Conservation (phyloP, 2,113 vertebrate species). For the Macroglossus sobrinus region DNA sequence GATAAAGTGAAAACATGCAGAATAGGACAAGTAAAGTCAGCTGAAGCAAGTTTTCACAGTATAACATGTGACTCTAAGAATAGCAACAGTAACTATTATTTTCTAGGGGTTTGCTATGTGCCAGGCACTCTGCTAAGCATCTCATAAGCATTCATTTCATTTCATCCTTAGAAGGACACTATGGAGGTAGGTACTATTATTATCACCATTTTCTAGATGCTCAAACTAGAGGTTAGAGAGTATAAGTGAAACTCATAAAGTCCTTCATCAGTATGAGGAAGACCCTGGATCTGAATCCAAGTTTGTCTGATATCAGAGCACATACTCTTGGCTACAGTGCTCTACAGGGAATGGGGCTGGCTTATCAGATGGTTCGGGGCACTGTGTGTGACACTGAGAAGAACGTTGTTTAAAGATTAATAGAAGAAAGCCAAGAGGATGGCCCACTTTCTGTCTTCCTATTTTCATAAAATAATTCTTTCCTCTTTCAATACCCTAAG, state of each 20-base stretch:
- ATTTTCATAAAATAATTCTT: background rate
- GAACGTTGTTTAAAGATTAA: background rate
- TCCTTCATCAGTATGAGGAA: background rate
- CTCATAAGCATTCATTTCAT: background rate
- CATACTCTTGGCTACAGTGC: background rate
- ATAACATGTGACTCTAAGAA: background rate
- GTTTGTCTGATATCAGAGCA: background rate
- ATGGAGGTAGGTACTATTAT: background rate
- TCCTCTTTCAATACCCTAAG: background rate
- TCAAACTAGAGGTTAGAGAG: background rate
- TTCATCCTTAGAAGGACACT: background rate
- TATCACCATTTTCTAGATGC: background rate
- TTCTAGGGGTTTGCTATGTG: background rate
- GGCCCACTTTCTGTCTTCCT: background rate
- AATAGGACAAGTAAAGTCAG: background rate
- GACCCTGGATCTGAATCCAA: background rate
- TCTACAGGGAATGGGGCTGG: background rate
- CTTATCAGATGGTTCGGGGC: background rate
- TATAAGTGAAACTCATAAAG: background rate
- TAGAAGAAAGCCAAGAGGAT: background rate
- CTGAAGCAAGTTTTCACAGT: background rate
- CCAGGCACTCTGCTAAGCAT: background rate
- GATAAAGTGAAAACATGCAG: conserved; percentile 24
- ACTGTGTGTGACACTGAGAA: background rate
- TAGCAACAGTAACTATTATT: background rate